These are phyloP conservation scores for Achroia grisella DNA, from an alignment of 1,140 invertebrate genomes.

Conservation along the genomic window DNA sequence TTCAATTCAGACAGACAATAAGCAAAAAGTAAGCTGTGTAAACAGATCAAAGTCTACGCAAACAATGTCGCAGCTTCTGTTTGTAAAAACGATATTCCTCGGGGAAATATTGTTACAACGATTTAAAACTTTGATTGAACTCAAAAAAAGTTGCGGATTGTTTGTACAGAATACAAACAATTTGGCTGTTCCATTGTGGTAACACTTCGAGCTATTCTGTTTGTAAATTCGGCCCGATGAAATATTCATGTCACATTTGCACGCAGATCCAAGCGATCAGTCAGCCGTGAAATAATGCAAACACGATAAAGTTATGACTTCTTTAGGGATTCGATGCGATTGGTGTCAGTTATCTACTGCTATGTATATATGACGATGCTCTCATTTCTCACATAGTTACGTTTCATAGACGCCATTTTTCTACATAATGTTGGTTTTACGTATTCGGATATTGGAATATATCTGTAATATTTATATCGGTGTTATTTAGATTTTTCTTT, in stretches of 20 bases:
- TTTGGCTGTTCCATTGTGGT: conserved; percentile 11
- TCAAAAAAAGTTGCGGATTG: neutral
- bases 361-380: conserved; percentile 13
- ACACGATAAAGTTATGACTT: conserved; percentile 64
- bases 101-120: neutral
- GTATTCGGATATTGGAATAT: conserved; percentile 1
- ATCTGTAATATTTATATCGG: too few species aligned
- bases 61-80: too few species aligned
- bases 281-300: conserved; percentile 60
- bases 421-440: neutral
- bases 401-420: conserved; percentile 4
- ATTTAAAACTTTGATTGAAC: conserved; percentile 5
- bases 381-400: conserved; percentile 7
- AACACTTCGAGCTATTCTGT: conserved; percentile 22
- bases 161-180: neutral
- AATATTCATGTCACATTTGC: conserved; percentile 50
- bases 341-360: conserved; percentile 12
- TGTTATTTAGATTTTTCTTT: too few species aligned
- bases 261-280: conserved; percentile 49
- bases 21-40: too few species aligned
- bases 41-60: too few species aligned
- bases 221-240: conserved; percentile 35
- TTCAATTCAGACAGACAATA: too few species aligned
- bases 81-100: too few species aligned
- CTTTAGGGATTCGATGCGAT: conserved; percentile 30